Percentiles rank a stretch among this genome's conserved stretches.
phyloP scores from a whole-genome alignment of 2,888 invertebrate genomes.

The Cosmopolites sordidus region DNA sequence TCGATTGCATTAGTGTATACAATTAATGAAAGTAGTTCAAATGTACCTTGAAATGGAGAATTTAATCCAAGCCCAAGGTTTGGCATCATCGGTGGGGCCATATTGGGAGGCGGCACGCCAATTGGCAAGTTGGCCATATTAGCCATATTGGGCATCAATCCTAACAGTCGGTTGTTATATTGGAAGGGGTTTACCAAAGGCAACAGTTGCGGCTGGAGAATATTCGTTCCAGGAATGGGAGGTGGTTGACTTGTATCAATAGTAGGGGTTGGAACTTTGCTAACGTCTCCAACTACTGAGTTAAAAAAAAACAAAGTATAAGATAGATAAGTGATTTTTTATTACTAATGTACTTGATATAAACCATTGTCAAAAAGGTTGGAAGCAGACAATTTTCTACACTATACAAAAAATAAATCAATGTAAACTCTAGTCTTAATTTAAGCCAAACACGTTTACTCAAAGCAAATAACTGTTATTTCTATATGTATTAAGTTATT shows the following conservation, averaged over 20 bases:
- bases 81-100: conserved; percentile 47
- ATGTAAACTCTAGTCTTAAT: too few species aligned
- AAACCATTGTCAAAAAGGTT: too few species aligned
- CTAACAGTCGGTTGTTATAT: conserved; percentile 44
- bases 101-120: conserved; percentile 54
- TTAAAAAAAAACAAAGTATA: too few species aligned
- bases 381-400: too few species aligned
- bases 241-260: conserved; percentile 66
- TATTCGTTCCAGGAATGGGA: conserved; percentile 40
- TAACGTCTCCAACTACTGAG: conserved; percentile 9
- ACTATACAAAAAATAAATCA: too few species aligned
- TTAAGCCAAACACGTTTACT: too few species aligned
- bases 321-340: too few species aligned
- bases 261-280: neutral
- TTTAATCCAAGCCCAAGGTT: conserved; percentile 46
- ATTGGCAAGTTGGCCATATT: conserved; percentile 49
- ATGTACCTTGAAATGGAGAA: conserved; percentile 42
- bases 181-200: conserved; percentile 48
- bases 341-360: too few species aligned
- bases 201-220: conserved; percentile 47
- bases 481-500: too few species aligned
- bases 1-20: too few species aligned
- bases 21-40: too few species aligned
- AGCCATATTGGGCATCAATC: conserved; percentile 51
- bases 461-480: too few species aligned